These are phyloP conservation scores for Athripsodes cinereus DNA, from an alignment of 2,888 invertebrate species.

Conservation along the genomic window DNA sequence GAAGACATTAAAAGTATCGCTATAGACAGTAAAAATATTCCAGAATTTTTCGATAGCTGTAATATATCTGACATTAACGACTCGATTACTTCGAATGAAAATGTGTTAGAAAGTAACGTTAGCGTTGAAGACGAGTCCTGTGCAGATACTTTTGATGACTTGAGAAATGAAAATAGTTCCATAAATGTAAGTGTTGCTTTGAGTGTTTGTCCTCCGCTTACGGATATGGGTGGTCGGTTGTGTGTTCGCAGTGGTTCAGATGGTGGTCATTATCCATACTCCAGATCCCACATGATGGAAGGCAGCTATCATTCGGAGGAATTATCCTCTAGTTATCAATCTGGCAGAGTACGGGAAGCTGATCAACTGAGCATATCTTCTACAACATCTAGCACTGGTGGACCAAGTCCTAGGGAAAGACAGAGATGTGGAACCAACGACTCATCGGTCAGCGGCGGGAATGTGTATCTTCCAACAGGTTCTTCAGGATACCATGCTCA, in stretches of 20 bases:
- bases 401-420: conserved; percentile 42
- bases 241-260: conserved; percentile 49
- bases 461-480: conserved; percentile 54
- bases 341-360: conserved; percentile 43
- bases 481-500: conserved; percentile 43
- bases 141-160: neutral
- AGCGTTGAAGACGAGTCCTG: no score
- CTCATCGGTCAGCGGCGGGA: conserved; percentile 35
- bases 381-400: conserved; percentile 52
- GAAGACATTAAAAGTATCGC: no score
- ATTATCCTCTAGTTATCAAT: conserved; percentile 39
- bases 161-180: neutral
- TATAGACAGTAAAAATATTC: no score
- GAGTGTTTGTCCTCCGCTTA: conserved; percentile 21
- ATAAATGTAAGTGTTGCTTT: conserved; percentile 16
- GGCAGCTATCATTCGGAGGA: conserved; percentile 53
- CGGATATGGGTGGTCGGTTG: conserved; percentile 33
- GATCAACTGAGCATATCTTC: conserved; percentile 59
- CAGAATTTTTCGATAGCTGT: no score
- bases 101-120: no score
- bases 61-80: no score
- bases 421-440: conserved; percentile 45
- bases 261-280: conserved; percentile 47
- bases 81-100: no score
- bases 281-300: conserved; percentile 48